phyloP scores from a whole-genome alignment of 2,888 invertebrate genomes.

The Scaptomyza polygonia region DNA sequence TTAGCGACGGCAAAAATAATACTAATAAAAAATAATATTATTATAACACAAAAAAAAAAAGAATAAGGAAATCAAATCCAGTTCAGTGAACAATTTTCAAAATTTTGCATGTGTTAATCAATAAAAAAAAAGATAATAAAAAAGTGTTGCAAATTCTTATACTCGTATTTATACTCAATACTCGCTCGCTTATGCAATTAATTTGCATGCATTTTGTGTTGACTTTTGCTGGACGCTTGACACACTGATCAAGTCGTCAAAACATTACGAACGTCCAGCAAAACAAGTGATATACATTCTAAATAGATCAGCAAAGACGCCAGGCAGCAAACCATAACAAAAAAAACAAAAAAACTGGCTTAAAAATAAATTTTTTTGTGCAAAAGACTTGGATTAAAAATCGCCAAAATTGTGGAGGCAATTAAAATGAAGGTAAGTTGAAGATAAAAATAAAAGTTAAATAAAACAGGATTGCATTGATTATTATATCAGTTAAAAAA shows the following conservation, averaged over 20 bases:
- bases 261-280: constrained; percentile 25
- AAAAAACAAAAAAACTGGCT: constrained; percentile 56
- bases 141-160: constrained; percentile 42
- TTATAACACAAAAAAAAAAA: not conserved
- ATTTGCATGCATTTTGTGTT: constrained; percentile 49
- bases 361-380: constrained; percentile 54
- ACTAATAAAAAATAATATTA: not conserved
- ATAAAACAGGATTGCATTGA: too few relatives aligned
- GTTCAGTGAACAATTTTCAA: constrained; percentile 47
- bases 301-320: constrained; percentile 24
- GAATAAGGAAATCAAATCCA: constrained; percentile 3
- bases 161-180: constrained; percentile 16
- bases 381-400: constrained; percentile 78
- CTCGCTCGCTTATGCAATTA: constrained; percentile 34
- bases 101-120: constrained; percentile 58
- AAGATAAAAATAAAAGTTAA: not conserved
- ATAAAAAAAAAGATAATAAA: constrained; percentile 36
- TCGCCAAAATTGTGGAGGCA: constrained; percentile 84
- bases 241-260: constrained; percentile 58
- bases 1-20: constrained; percentile 60
- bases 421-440: constrained; percentile 83
- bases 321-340: too few relatives aligned
- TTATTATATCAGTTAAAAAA: not conserved
- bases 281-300: constrained; percentile 21
- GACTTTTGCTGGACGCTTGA: constrained; percentile 54